These are phyloP conservation scores for Gryon sp. DNA, from an alignment of 1,140 invertebrate genomes.

Conservation along the genomic window DNA sequence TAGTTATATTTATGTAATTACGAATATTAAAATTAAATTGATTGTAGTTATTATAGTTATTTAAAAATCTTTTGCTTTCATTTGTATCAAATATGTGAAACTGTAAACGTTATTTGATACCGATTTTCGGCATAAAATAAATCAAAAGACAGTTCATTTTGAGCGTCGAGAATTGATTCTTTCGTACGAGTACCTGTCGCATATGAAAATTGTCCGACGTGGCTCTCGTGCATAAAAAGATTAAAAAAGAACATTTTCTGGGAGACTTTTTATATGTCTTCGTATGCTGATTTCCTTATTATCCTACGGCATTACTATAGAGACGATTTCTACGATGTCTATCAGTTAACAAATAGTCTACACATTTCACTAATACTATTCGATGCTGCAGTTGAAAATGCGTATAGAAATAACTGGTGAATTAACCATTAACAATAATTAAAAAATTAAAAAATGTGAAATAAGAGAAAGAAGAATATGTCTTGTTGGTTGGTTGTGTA, in stretches of 20 bases:
- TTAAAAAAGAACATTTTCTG: conserved; percentile 22
- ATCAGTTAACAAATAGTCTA: conserved; percentile 45
- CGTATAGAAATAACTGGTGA: no score
- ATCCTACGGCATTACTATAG: conserved; percentile 35
- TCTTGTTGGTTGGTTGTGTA: no score
- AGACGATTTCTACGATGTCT: conserved; percentile 37
- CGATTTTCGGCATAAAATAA: conserved; percentile 7
- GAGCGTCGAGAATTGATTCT: conserved; percentile 28
- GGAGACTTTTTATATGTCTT: conserved; percentile 11
- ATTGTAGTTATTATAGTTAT: no score
- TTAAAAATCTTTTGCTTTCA: no score
- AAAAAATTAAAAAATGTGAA: conserved; percentile 13
- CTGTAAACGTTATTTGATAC: no score
- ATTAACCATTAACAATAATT: no score
- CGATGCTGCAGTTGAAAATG: conserved; percentile 22
- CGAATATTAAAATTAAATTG: no score
- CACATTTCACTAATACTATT: conserved; percentile 43
- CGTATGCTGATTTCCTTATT: conserved; percentile 13
- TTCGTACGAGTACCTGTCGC: conserved; percentile 10
- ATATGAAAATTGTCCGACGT: conserved; percentile 19
- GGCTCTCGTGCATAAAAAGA: conserved; percentile 19
- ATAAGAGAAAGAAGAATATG: conserved; percentile 14
- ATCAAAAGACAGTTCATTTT: conserved; percentile 11
- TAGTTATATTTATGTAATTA: no score
- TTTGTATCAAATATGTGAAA: no score